phyloP scores from a whole-genome alignment of 2,797 vertebrate genomes.

The Diplodus sargus region DNA sequence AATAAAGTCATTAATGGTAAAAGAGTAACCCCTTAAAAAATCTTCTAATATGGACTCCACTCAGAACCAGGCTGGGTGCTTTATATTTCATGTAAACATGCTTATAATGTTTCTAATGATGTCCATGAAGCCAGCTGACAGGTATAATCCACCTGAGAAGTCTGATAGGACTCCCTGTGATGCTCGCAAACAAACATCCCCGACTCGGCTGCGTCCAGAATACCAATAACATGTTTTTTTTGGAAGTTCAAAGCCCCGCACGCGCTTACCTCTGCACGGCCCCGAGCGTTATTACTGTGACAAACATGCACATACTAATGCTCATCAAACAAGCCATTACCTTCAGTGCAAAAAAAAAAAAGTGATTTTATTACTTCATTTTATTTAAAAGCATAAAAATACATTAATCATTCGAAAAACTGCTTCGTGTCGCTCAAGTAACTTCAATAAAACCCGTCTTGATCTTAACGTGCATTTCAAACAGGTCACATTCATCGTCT shows the following conservation, averaged over 20 bases:
- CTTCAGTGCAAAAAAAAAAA: conserved; percentile 8
- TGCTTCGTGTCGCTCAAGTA: neutral
- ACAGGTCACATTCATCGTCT: conserved; percentile 35
- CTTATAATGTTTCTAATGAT: conserved; percentile 5
- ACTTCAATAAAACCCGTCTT: neutral
- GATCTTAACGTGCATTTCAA: conserved; percentile 10
- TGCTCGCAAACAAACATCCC: conserved; percentile 20
- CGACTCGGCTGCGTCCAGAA: conserved; percentile 31
- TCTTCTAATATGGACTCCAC: neutral
- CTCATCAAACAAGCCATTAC: conserved; percentile 30
- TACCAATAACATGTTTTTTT: conserved; percentile 34
- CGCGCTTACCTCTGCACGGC: conserved; percentile 7
- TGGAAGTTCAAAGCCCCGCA: conserved; percentile 37
- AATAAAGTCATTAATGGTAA: neutral
- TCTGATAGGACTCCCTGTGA: conserved; percentile 14
- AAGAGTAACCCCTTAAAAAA: neutral
- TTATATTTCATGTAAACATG: conserved; percentile 18
- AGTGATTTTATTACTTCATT: neutral
- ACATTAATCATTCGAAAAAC: neutral
- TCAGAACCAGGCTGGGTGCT: neutral
- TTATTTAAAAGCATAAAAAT: conserved; percentile 28
- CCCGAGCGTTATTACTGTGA: conserved; percentile 24
- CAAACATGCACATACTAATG: conserved; percentile 37
- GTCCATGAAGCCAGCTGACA: conserved; percentile 4
- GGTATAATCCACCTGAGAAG: conserved; percentile 26